Percentiles rank a stretch among this genome's conserved stretches.
Conservation (phyloP, 2,797 vertebrate species). For the Ctenosaura bakeri region DNA sequence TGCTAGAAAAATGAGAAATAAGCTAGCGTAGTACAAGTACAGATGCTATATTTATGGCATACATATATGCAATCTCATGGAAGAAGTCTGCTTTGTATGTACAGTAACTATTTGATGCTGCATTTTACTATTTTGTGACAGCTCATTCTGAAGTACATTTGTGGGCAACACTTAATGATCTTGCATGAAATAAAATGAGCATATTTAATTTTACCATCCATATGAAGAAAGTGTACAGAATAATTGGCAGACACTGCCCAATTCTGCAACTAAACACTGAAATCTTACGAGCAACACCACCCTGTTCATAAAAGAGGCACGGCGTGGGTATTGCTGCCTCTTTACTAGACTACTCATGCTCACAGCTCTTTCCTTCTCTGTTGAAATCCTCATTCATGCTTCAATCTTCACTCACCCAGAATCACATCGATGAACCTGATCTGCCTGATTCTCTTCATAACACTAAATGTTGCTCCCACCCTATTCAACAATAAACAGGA, state of each 20-base stretch:
- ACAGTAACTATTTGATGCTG: slow-evolving; percentile 40
- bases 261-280: slow-evolving; percentile 30
- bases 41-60: neutral
- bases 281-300: slow-evolving; percentile 33
- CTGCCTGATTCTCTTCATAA: neutral
- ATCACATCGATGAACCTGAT: neutral
- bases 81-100: slow-evolving; percentile 30
- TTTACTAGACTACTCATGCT: slow-evolving; percentile 12
- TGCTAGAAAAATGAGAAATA: slow-evolving; percentile 53
- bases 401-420: neutral
- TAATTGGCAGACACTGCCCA: slow-evolving; percentile 3
- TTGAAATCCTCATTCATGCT: neutral
- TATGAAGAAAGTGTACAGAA: neutral
- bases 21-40: neutral
- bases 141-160: neutral
- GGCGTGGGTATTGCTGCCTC: neutral
- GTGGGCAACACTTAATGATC: neutral
- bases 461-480: slow-evolving; percentile 29
- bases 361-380: neutral
- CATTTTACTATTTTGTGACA: neutral
- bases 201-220: slow-evolving; percentile 18
- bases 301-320: slow-evolving; percentile 31
- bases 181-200: neutral
- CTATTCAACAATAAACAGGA: slow-evolving; percentile 17
- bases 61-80: neutral